phyloP scores from a whole-genome alignment of 2,113 vertebrate genomes.

The cat (Felis catus) region F.catus_Fca126_mat1.0 CM031419.1:38654501-38655000 shows the following conservation, averaged over 20 bases:
- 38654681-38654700: conserved; percentile 71
- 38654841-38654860: not conserved
- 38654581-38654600: conserved; percentile 50
- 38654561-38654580: conserved; percentile 76
- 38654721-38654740: conserved; percentile 58
- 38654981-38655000: not conserved
- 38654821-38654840: not conserved
- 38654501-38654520: conserved; percentile 81
- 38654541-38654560: conserved; percentile 81
- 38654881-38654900: not conserved
- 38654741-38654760: conserved; percentile 54
- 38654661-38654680: not conserved
- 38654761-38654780: conserved; percentile 53
- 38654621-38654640: conserved; percentile 75
- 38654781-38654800: conserved; percentile 36
- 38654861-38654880: not conserved
- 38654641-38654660: conserved; percentile 65
- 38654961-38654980: not conserved
- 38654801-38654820: conserved; percentile 43
- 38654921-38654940: not conserved
- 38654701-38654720: conserved; percentile 75
- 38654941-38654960: not conserved
- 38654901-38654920: not conserved
- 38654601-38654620: conserved; percentile 74
- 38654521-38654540: conserved; percentile 78